Base-by-base conservation (phyloP, 2,113 vertebrate genomes). In the Zosterops pallidus region DNA sequence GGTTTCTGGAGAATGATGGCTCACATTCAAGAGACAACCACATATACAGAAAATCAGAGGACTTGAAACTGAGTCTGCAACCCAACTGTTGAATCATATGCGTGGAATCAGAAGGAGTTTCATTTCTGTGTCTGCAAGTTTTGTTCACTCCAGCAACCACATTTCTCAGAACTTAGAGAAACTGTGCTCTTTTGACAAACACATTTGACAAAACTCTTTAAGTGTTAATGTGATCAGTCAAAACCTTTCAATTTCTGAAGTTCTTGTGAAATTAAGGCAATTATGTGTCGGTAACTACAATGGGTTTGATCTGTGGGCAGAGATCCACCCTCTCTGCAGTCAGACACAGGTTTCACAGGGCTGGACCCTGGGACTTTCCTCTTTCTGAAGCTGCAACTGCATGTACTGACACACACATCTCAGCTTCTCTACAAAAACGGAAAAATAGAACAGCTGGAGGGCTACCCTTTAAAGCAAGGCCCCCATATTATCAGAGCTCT, bases 301-400 rank as follows among this genome's bases (percentile, higher is more conserved):
- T 17, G 42, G 33, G 35, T 52, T 84, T 62, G 64, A 21, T 69
- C 33, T 83, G 9, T 14, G 72, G 44, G 74, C 81, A 89, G 44
- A 68, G 25, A 47, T 55, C 21, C 52, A n/a, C 17, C 12, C 24
- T 82, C 17, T 22, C 33, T 67, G 35, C 44, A 63, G 74, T 4
- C 0, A 1, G 70, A 64, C 35, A 39, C 12, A 7, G 25, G 4
- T 82, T 92, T 55, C n/a, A n/a, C 8, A 12, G 35, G 6, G 35
- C 41, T 64, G 44, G 26, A 71, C 35, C 5, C 17, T n/a, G 46
- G 11, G 23, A 60, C 52, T 91, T 89, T 35, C 39, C 8, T 25
- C n/a, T 81, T 70, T 74, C 77, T 78, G 26, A 89, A 44, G 5
- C 49, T 84, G 47, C 39, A 89, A 9, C 26, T 78, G 47, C 35